Percentiles rank a stretch among this genome's conserved stretches.
Evolutionary conservation across 2,888 invertebrate species (phyloP).

Genomic region (Temnothorax unifasciatus): DNA sequence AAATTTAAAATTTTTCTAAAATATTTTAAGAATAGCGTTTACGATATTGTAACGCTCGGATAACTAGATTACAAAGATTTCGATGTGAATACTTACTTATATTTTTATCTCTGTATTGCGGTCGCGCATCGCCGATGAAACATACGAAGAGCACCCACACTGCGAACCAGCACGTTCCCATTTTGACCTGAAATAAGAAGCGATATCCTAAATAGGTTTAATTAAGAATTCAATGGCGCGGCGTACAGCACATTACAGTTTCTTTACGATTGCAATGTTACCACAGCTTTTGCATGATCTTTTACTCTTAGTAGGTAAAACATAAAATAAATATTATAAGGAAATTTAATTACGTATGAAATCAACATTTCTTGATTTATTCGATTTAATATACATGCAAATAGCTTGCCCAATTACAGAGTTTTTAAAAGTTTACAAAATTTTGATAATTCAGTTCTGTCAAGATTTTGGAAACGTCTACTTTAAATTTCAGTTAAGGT

Average conservation of each 20-base stretch:
- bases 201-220: conserved; percentile 37
- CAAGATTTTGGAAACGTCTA: background rate
- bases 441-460: background rate
- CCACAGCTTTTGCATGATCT: background rate
- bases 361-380: background rate
- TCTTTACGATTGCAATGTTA: conserved; percentile 11
- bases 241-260: conserved; percentile 8
- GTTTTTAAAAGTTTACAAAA: background rate
- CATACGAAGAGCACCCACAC: conserved; percentile 74
- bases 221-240: conserved; percentile 32
- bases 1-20: background rate
- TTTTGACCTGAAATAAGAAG: conserved; percentile 70
- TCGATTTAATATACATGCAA: background rate
- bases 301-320: background rate
- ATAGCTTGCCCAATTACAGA: background rate
- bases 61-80: background rate
- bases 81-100: conserved; percentile 75
- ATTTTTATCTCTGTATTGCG: conserved; percentile 80
- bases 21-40: background rate
- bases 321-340: background rate
- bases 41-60: background rate
- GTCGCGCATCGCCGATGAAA: conserved; percentile 70
- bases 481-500: conserved; percentile 25
- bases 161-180: conserved; percentile 72
- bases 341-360: background rate